Base-by-base conservation (phyloP, 2,113 vertebrate species). In the Thunnus maccoyii region DNA sequence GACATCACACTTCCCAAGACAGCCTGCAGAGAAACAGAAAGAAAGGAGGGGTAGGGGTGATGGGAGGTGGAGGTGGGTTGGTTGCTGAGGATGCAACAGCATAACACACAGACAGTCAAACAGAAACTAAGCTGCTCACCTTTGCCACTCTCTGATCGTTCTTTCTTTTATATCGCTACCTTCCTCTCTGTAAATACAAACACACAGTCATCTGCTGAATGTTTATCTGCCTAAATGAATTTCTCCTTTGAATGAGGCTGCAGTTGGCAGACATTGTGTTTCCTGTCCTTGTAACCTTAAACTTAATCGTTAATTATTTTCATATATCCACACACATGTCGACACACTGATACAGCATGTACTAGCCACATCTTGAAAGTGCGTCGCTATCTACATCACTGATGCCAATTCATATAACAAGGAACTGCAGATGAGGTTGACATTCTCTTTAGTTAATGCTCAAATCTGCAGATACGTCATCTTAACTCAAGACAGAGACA, bases 1-100 rank as follows among this genome's bases (percentile, higher is more conserved):
- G 75, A 85, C 80, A 88, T 90, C 72, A 79, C 68, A 76, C 79
- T 78, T 86, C 72, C 76, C 71, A 64, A 73, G 89, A 83, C 86
- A 65, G 76, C 78, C 71, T 73, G 61, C 36, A 84, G 82, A 84
- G 82, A 83, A 75, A 84, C 47, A 78, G 61, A 82, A 46, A 69
- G 71, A 55, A 56, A 62, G 63, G 47, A 67, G 44, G 58, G 52
- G 44, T 17, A 44, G 56, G 32, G 70, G 48, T 36, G 66, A 46
- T 32, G 58, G 27, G 52, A 61, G 72, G 68, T 63, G 73, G 80
- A 60, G 74, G 65, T 4, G 55, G 48, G 52, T 47, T 47, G n/a
- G 3, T 52, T 13, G 36, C 52, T 73, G 56, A 64, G 72, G 52
- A 72, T 57, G 32, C 60, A 64, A 64, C 61, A 52, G 48, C 12